Evolutionary conservation across 2,797 vertebrate species (phyloP), one percentile per base, ranked within the genome.

Genomic region (Erithacus rubecula): DNA sequence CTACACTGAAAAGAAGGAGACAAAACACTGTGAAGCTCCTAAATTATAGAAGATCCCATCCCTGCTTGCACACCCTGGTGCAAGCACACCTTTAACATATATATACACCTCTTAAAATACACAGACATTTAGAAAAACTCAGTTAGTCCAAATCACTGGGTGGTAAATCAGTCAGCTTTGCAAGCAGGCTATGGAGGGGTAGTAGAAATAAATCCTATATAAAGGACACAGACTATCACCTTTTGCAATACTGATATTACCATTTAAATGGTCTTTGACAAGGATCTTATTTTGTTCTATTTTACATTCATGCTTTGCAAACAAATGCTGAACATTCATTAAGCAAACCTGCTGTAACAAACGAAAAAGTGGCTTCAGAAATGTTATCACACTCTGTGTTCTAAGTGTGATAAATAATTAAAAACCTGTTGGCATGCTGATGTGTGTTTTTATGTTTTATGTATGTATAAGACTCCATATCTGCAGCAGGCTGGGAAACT

Each of bases 361-460:
- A 89, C 1, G 5, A 44, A 87, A 89, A 82, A 69, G 10, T 0
- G 3, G 49, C 87, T 95, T 87, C 79, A 88, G 88, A 53, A 96
- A 88, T 47, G 74, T 94, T 96, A 94, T 85, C 92, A 43, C 70
- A 63, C 47, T 89, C 83, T 47, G 22, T 94, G 94, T 90, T 92
- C 29, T 69, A 27, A 60, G 46, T 68, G 47, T 77, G 91, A 96
- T 94, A 96, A 97, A 97, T 96, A 97, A 97, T 98, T 96, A 91
- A 98, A 91, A 96, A 93, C 59, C 55, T 87, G 76, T 92, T 96
- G 95, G 83, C 83, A 93, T 18, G 26, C 87, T 89, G 92, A 62
- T 75, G 58, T 94, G 77, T 83, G 34, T 56, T 91, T 94, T 97
- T 94, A 95, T 86, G 72, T 93, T 97, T 97, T 96, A 95, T 80